These are phyloP conservation scores for Eubucco bourcierii DNA, from an alignment of 2,113 vertebrate species.

Conservation along the genomic window DNA sequence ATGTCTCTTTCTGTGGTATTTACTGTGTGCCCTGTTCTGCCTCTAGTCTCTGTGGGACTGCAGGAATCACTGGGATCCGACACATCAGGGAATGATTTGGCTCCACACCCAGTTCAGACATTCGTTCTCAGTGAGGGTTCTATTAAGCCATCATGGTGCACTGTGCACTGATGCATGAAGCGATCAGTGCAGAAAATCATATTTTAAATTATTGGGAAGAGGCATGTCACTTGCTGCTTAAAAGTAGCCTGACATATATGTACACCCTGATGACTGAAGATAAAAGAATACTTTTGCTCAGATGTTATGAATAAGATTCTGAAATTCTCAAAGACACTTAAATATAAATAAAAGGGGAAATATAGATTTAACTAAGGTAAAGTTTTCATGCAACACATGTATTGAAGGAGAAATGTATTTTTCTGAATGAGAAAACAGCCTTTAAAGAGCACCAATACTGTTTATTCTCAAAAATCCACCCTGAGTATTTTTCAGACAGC, in stretches of 20 bases:
- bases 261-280: fast-evolving
- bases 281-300: neutral
- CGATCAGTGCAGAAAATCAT: neutral
- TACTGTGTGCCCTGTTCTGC: neutral
- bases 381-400: neutral
- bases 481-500: neutral
- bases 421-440: neutral
- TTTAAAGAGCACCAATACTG: neutral
- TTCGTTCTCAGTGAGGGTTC: neutral
- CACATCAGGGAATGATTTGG: neutral
- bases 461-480: neutral
- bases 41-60: neutral
- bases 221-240: neutral
- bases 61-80: neutral
- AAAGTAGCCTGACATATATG: neutral
- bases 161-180: neutral
- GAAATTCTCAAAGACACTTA: neutral
- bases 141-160: neutral
- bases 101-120: neutral
- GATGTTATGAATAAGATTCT: neutral
- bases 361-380: neutral
- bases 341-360: neutral
- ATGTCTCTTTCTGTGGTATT: neutral
- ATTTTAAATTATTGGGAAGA: neutral
- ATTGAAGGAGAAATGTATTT: neutral